These are phyloP conservation scores for fruit fly (Drosophila melanogaster) DNA, from an alignment of 1,140 invertebrate species.

Conservation along the genomic window DNA sequence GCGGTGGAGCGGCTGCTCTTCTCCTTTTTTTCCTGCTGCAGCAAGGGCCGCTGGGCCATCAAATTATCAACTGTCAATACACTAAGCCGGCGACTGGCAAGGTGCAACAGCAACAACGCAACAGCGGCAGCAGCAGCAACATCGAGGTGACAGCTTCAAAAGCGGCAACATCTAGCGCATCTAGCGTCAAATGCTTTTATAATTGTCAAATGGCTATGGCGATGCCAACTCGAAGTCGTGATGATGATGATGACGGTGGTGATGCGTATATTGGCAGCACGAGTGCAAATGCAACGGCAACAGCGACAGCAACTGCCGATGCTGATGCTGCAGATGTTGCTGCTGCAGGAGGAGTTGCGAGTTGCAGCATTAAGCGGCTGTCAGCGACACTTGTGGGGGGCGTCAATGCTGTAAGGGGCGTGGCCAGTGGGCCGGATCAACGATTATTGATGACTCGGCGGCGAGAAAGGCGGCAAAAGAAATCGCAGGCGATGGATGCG, in stretches of 20 bases:
- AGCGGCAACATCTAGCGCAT: slow-evolving; percentile 38
- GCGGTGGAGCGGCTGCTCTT: slow-evolving; percentile 10
- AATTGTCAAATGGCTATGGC: slow-evolving; percentile 80
- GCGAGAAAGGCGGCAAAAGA: slow-evolving; percentile 23
- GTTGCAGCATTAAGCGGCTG: slow-evolving; percentile 53
- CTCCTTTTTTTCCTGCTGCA: background rate
- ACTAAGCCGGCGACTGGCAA: slow-evolving; percentile 38
- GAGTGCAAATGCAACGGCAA: slow-evolving; percentile 43
- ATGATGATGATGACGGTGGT: slow-evolving; percentile 12
- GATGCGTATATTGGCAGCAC: slow-evolving; percentile 53
- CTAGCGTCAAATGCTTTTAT: slow-evolving; percentile 77
- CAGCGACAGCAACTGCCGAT: slow-evolving; percentile 8
- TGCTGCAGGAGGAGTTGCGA: slow-evolving; percentile 23
- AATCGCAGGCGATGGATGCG: slow-evolving; percentile 20
- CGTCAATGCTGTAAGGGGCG: slow-evolving; percentile 16
- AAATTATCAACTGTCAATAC: slow-evolving; percentile 80
- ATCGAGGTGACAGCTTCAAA: slow-evolving; percentile 59
- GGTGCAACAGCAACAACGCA: slow-evolving; percentile 14
- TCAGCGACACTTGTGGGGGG: slow-evolving; percentile 75
- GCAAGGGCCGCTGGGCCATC: slow-evolving; percentile 56
- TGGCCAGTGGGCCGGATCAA: slow-evolving; percentile 65
- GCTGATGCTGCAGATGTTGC: slow-evolving; percentile 8
- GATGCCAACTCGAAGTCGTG: slow-evolving; percentile 56
- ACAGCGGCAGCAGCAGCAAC: slow-evolving; percentile 6
- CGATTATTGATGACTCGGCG: slow-evolving; percentile 79